phyloP scores from a whole-genome alignment of 2,113 vertebrate species.

The Mandrillus leucophaeus region DNA sequence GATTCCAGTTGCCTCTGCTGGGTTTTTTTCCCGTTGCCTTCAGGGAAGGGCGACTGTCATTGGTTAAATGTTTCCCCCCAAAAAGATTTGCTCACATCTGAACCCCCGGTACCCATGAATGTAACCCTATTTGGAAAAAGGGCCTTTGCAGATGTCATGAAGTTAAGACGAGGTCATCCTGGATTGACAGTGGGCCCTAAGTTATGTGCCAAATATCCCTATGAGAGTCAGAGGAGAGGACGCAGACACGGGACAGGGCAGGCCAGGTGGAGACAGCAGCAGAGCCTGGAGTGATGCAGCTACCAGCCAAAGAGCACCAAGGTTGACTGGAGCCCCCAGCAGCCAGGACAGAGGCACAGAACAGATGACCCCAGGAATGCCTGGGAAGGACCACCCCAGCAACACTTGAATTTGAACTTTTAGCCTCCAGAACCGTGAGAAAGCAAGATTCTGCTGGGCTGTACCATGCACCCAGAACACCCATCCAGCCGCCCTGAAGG shows the following conservation, averaged over 20 bases:
- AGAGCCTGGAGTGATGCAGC: fast-evolving
- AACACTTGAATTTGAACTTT: background rate
- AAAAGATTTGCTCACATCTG: fast-evolving
- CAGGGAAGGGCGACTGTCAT: fast-evolving
- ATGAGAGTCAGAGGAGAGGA: too few species aligned
- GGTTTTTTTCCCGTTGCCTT: fast-evolving
- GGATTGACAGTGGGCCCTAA: background rate
- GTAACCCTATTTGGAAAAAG: background rate
- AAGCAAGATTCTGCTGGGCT: too few species aligned
- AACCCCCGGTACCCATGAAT: fast-evolving
- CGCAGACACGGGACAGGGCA: fast-evolving
- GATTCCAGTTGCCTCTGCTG: fast-evolving
- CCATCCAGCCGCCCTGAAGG: fast-evolving
- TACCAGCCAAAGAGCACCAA: background rate
- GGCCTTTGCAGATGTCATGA: background rate
- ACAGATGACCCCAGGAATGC: background rate
- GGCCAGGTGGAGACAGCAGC: fast-evolving
- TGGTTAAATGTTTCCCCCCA: fast-evolving
- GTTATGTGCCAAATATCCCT: background rate
- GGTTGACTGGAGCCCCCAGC: fast-evolving
- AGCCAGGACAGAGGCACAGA: background rate
- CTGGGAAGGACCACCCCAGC: too few species aligned
- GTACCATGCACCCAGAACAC: fast-evolving
- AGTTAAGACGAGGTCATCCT: background rate
- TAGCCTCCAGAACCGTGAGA: background rate